phyloP scores from a whole-genome alignment of 2,888 invertebrate species.

The Exocentrus adspersus region DNA sequence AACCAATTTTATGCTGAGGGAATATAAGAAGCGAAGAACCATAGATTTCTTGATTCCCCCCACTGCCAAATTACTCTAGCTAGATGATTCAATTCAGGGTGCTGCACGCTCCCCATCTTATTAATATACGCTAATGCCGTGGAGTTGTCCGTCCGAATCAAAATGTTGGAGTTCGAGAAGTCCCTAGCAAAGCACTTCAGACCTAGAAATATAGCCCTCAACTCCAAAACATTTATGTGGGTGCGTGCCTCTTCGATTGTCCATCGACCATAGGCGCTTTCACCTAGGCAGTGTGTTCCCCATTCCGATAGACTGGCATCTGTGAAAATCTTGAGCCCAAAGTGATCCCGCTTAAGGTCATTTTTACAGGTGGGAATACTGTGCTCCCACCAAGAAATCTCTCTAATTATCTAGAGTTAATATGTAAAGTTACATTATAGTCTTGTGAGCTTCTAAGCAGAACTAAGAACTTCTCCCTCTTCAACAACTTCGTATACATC shows the following conservation, averaged over 20 bases:
- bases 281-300: neutral
- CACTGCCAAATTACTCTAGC: neutral
- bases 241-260: neutral
- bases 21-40: slow-evolving; percentile 23
- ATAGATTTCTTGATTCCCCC: slow-evolving; percentile 8
- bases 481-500: neutral
- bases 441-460: neutral
- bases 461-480: neutral
- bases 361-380: neutral
- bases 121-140: neutral
- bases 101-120: neutral
- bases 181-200: neutral
- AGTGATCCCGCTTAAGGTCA: slow-evolving; percentile 13
- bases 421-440: neutral
- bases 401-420: neutral
- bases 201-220: neutral
- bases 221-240: neutral
- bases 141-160: neutral
- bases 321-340: slow-evolving; percentile 28
- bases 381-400: neutral
- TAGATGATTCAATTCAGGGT: neutral
- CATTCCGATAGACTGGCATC: slow-evolving; percentile 15
- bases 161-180: neutral
- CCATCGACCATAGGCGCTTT: neutral
- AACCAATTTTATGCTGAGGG: neutral